Percentiles rank a stretch among this genome's conserved stretches.
Evolutionary conservation across 1,140 invertebrate genomes (phyloP).

Genomic region (Mamestra configurata): DNA sequence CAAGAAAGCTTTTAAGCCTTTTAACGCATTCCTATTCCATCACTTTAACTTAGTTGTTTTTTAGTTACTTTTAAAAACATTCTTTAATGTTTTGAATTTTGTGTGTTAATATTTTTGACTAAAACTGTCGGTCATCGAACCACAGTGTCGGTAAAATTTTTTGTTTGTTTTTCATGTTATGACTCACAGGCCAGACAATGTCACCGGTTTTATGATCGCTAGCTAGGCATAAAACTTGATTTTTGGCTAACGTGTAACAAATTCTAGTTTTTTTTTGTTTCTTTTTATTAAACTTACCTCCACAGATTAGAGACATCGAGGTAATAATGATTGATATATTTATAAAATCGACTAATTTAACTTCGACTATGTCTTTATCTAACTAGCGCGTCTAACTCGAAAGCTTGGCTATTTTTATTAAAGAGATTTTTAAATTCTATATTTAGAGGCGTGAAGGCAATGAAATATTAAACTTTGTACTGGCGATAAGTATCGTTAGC

Average conservation of each 20-base stretch:
- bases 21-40: constrained; percentile 45
- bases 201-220: constrained; percentile 5
- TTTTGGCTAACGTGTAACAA: constrained; percentile 55
- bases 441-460: constrained; percentile 83
- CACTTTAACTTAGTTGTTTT: constrained; percentile 27
- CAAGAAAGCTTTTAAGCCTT: constrained; percentile 52
- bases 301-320: constrained; percentile 82
- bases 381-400: constrained; percentile 77
- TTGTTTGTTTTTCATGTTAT: constrained; percentile 43
- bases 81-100: not conserved
- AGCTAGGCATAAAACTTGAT: not conserved
- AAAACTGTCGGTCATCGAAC: constrained; percentile 1
- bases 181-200: constrained; percentile 39
- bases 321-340: constrained; percentile 53
- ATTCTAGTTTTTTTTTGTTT: constrained; percentile 57
- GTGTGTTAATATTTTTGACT: not conserved
- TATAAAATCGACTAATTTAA: constrained; percentile 65
- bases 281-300: constrained; percentile 76
- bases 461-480: constrained; percentile 85
- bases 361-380: constrained; percentile 63
- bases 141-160: constrained; percentile 5
- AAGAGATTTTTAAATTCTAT: constrained; percentile 65
- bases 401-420: constrained; percentile 69
- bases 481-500: constrained; percentile 76
- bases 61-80: not conserved